Conservation (phyloP, 2,888 invertebrate genomes). For the Agrypnus murinus region DNA sequence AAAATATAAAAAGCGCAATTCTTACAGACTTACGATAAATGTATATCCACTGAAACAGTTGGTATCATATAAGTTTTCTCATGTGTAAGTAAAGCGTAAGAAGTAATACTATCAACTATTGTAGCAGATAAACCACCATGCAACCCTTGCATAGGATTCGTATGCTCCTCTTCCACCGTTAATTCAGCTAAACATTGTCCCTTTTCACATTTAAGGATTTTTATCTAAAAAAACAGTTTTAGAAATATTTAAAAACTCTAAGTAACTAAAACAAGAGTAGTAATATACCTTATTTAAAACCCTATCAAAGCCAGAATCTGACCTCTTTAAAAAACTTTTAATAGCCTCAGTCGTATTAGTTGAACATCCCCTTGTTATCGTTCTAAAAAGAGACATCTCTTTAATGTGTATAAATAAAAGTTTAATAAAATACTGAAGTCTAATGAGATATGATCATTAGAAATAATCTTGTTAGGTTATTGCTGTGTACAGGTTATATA, state of each 20-base stretch:
- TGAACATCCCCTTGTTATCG: background rate
- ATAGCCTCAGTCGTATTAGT: constrained; percentile 16
- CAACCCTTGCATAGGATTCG: constrained; percentile 83
- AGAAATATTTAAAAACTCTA: constrained; percentile 23
- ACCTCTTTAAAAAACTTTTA: constrained; percentile 10
- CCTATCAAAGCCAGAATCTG: constrained; percentile 16
- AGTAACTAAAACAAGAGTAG: background rate
- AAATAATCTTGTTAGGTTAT: no score
- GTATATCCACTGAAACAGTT: constrained; percentile 89
- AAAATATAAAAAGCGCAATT: background rate
- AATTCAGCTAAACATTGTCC: constrained; percentile 86
- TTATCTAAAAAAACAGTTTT: constrained; percentile 14
- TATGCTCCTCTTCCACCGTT: constrained; percentile 81
- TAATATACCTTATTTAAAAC: constrained; percentile 19
- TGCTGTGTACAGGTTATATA: no score
- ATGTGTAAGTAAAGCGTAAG: constrained; percentile 84
- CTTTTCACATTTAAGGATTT: constrained; percentile 71
- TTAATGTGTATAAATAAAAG: no score
- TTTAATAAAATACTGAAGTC: no score
- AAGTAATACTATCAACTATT: constrained; percentile 84
- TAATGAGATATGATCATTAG: no score
- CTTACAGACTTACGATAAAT: constrained; percentile 79
- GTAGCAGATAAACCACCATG: constrained; percentile 93
- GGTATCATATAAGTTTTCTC: constrained; percentile 71
- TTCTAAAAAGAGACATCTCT: no score